A percentile compares a stretch with the other conserved stretches of the same genome.
Conservation (phyloP, 2,888 invertebrate species). For the Heliconius erato region DNA sequence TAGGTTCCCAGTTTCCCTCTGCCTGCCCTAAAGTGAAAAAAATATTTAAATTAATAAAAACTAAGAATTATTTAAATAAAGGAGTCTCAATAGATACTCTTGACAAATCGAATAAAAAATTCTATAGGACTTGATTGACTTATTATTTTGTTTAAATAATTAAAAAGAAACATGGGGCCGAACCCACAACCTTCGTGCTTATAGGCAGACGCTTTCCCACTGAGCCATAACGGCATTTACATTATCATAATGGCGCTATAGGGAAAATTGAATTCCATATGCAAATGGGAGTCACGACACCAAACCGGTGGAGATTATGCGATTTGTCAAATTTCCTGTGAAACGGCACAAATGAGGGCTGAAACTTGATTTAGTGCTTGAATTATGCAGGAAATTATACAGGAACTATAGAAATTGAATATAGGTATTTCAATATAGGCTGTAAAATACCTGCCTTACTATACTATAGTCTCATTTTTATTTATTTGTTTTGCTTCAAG, state of each 20-base stretch:
- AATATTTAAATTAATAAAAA: no score
- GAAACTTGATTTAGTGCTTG: conserved; percentile 6
- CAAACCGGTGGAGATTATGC: conserved; percentile 18
- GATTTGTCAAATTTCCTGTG: conserved; percentile 30
- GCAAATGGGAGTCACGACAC: conserved; percentile 36
- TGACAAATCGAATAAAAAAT: no score
- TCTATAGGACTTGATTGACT: no score
- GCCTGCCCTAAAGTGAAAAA: no score
- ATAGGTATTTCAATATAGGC: not conserved
- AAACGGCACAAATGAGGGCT: conserved; percentile 24
- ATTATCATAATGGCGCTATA: conserved; percentile 13
- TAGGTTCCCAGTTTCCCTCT: no score
- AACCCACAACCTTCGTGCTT: not conserved
- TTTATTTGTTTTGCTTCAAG: no score
- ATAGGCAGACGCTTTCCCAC: not conserved
- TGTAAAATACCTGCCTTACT: no score
- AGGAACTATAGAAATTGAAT: not conserved
- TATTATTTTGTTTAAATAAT: no score
- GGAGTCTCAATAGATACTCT: no score
- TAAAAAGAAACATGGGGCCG: no score
- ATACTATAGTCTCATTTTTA: no score
- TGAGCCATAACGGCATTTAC: not conserved
- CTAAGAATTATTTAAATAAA: no score
- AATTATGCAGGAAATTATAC: conserved; percentile 2
- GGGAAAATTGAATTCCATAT: conserved; percentile 40